These are phyloP conservation scores for Clupea harengus DNA, from an alignment of 2,113 vertebrate genomes.

Conservation along the genomic window DNA sequence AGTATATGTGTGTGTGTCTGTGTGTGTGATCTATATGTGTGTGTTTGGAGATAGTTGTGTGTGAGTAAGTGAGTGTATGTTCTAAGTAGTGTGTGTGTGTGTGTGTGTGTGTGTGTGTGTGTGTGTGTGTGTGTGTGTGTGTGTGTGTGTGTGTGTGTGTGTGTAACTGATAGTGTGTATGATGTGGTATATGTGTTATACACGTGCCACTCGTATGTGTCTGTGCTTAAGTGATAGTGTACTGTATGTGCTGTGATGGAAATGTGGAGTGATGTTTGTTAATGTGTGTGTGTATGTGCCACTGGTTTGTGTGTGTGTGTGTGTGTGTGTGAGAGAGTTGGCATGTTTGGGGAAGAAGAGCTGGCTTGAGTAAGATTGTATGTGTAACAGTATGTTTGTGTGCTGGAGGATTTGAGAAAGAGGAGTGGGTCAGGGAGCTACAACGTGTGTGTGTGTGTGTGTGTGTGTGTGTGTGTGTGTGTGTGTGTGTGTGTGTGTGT, in stretches of 20 bases:
- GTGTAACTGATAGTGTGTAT: neutral
- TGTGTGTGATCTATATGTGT: neutral
- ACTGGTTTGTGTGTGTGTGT: neutral
- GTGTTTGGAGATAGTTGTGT: neutral
- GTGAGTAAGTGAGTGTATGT: neutral
- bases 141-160: neutral
- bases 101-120: neutral
- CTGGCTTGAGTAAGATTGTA: neutral
- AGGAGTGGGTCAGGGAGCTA: neutral
- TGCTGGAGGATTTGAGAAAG: neutral
- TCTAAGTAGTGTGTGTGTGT: neutral
- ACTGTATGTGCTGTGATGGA: too few species aligned
- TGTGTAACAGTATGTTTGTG: neutral
- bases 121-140: neutral
- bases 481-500: neutral
- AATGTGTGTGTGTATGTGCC: neutral
- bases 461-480: neutral
- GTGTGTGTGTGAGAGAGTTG: neutral
- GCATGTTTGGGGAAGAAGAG: neutral
- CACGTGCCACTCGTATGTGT: too few species aligned
- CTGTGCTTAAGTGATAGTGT: too few species aligned
- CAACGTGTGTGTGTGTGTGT: neutral
- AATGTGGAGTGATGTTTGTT: too few species aligned
- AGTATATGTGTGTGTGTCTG: constrained; percentile 6
- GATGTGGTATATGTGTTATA: too few species aligned